phyloP scores from a whole-genome alignment of 1,140 invertebrate genomes.

The Globodera rostochiensis region DNA sequence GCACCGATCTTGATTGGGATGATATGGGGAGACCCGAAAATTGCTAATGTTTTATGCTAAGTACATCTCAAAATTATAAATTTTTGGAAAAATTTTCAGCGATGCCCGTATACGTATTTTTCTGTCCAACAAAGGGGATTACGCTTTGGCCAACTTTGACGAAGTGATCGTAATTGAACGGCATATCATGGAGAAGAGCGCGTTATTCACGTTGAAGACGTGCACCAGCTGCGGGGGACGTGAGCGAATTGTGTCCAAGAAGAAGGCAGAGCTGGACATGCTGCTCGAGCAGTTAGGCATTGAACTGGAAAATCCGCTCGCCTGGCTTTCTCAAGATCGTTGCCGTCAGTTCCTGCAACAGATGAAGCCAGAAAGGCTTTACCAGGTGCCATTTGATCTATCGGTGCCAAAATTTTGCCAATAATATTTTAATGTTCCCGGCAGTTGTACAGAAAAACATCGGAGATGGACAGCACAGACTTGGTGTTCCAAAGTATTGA shows the following conservation, averaged over 20 bases:
- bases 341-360: conserved; percentile 43
- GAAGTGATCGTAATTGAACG: conserved; percentile 42
- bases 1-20: no score
- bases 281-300: conserved; percentile 46
- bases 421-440: no score
- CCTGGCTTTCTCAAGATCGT: conserved; percentile 51
- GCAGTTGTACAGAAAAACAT: conserved; percentile 23
- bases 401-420: no score
- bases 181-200: conserved; percentile 16
- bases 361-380: conserved; percentile 54
- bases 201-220: conserved; percentile 31
- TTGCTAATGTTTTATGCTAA: no score
- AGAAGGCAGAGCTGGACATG: conserved; percentile 41
- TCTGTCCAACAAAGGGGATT: conserved; percentile 30
- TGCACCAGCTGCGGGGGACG: not conserved
- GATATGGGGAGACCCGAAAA: no score
- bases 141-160: conserved; percentile 30
- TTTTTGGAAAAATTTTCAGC: conserved; percentile 22
- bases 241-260: conserved; percentile 33
- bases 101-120: conserved; percentile 31
- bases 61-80: no score
- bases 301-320: conserved; percentile 49
- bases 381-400: conserved; percentile 41
- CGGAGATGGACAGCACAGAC: conserved; percentile 28
- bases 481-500: conserved; percentile 24